Base-by-base conservation (phyloP, 2,888 invertebrate species). In the Matsumyia berberina region DNA sequence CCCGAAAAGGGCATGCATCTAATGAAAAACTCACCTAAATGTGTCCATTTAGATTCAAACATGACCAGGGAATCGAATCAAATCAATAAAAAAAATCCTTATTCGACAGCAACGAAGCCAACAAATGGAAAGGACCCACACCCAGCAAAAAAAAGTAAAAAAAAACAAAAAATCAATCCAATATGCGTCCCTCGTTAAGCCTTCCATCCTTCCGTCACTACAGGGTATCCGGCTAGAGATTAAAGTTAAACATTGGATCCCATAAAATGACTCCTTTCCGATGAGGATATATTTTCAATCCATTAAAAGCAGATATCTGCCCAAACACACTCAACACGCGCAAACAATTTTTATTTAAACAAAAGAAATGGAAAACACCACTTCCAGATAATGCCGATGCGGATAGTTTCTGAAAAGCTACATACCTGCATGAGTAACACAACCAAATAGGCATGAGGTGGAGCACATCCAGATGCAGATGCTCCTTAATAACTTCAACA, bases 391-490 rank as follows among this genome's bases (percentile, higher is more conserved):
- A 3, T 19, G 12, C 1, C 1, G 12, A 5, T 29, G 11, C 0
- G 0, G 11, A 0, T 35, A 24, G 4, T 24, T 24, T 24, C 2
- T n/a, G n/a, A 19, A 12, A 58, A n/a, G n/a, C n/a, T 79, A 85
- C 85, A 60, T 74, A 85, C 85, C 85, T 74, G 85, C 85, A 58
- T 80, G 53, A 39, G 70, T 76, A 46, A 80, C 58, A 44, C 76
- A 80, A 29, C 85, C 85, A 70, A 85, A 76, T 19, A 85, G 74
- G 53, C 85, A 85, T 64, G 85, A 70, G 24, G 79, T 80, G 37
- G 70, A 85, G 35, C 80, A 85, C 85, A 85, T 66, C 85, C 85
- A 85, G 44, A 85, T 80, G 80, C 80, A 85, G 70, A 85, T 69
- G 66, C 70, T 85, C 66, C 85, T 80, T 53, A 85, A 64, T 57